These are phyloP conservation scores for Tanypteryx hageni DNA, from an alignment of 2,888 invertebrate species.

Conservation along the genomic window DNA sequence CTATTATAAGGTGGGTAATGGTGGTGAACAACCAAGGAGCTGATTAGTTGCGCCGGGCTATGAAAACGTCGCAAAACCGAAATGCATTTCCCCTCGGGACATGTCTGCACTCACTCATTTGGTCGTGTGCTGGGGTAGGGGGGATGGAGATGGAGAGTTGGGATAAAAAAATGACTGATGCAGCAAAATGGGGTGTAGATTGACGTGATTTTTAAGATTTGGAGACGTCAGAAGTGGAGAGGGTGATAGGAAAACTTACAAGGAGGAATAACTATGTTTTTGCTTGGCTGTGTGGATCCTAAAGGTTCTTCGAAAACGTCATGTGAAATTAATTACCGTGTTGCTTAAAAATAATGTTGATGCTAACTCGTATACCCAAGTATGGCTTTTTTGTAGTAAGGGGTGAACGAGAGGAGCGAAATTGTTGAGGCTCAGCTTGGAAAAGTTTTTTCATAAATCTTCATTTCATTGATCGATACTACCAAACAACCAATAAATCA, in stretches of 20 bases:
- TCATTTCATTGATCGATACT: no score
- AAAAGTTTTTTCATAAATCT: no score
- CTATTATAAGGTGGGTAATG: not conserved
- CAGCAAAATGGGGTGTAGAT: not conserved
- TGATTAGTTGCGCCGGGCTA: not conserved
- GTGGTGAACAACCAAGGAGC: not conserved
- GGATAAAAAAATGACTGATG: constrained; percentile 14
- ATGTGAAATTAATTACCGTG: no score
- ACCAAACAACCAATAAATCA: no score
- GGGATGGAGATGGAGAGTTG: not conserved
- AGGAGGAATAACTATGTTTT: no score
- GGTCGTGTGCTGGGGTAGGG: not conserved
- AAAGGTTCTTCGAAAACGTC: no score
- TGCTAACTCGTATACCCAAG: no score
- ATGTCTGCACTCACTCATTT: not conserved
- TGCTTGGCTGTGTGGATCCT: no score
- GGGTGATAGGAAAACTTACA: not conserved
- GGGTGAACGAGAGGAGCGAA: no score
- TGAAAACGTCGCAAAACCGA: not conserved
- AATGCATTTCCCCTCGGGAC: not conserved
- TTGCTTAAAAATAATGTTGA: no score
- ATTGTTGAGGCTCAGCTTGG: no score
- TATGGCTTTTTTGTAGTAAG: no score
- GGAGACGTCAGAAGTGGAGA: not conserved
- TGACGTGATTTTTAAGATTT: not conserved